Percentiles rank a stretch among this genome's conserved stretches.
These are phyloP conservation scores for Papilio polytes DNA, from an alignment of 1,140 invertebrate genomes.

Conservation along the genomic window DNA sequence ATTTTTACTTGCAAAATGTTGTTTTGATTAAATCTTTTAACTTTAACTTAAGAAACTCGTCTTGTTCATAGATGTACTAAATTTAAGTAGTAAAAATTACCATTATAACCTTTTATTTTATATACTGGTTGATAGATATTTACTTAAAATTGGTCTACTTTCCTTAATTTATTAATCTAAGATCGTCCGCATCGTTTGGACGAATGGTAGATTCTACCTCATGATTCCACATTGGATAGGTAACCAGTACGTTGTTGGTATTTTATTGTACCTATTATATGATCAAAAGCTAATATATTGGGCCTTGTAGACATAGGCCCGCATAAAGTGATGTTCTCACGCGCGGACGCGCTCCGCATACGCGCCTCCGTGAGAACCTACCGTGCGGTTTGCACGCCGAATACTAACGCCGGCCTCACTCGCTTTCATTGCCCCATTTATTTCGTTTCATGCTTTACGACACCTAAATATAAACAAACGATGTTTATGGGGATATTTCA, in stretches of 20 bases:
- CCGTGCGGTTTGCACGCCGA: constrained; percentile 66
- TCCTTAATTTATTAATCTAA: not conserved
- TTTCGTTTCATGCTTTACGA: constrained; percentile 43
- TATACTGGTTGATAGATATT: not conserved
- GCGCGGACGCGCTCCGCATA: constrained; percentile 57
- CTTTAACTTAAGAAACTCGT: constrained; percentile 4
- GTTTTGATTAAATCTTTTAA: constrained; percentile 30
- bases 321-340: constrained; percentile 66
- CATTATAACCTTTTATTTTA: not conserved
- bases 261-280: not conserved
- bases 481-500: not conserved
- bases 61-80: not conserved
- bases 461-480: constrained; percentile 32
- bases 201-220: not conserved
- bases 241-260: not conserved
- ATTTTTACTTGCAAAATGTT: constrained; percentile 21
- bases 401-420: constrained; percentile 68
- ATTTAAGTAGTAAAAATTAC: too few species aligned
- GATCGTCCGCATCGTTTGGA: not conserved
- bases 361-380: constrained; percentile 70
- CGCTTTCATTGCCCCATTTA: constrained; percentile 72
- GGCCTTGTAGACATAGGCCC: constrained; percentile 49
- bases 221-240: constrained; percentile 5
- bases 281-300: constrained; percentile 42
- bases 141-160: not conserved